phyloP scores from a whole-genome alignment of 2,888 invertebrate genomes.

The Cheilosia vulpina region DNA sequence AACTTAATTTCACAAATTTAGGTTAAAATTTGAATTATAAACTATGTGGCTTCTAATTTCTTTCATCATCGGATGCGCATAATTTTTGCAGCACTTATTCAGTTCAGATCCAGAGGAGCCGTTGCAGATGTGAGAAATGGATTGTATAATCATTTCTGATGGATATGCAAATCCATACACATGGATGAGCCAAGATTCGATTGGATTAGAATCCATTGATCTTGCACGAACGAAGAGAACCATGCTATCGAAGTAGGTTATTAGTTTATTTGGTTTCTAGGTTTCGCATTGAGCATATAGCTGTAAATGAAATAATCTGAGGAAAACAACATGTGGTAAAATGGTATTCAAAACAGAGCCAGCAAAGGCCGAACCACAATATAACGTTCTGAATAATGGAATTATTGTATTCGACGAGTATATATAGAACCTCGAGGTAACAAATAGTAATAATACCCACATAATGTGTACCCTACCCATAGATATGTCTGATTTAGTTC shows the following conservation, averaged over 20 bases:
- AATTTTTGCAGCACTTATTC: slow-evolving; percentile 40
- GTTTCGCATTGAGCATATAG: slow-evolving; percentile 52
- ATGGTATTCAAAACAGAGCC: slow-evolving; percentile 17
- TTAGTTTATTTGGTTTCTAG: slow-evolving; percentile 67
- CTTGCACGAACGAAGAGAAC: slow-evolving; percentile 59
- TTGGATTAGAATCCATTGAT: slow-evolving; percentile 59
- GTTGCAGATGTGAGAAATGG: slow-evolving; percentile 16
- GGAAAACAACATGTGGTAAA: slow-evolving; percentile 7
- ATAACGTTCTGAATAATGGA: slow-evolving; percentile 10
- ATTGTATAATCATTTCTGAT: slow-evolving; percentile 32
- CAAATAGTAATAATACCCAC: slow-evolving; percentile 5
- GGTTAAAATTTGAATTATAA: slow-evolving; percentile 52
- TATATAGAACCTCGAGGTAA: neutral
- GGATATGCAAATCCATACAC: slow-evolving; percentile 34
- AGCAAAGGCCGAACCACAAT: slow-evolving; percentile 11
- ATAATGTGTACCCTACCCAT: neutral
- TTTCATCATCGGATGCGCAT: slow-evolving; percentile 26
- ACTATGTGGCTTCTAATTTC: slow-evolving; percentile 5
- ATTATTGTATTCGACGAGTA: slow-evolving; percentile 11
- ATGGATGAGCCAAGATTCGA: slow-evolving; percentile 34
- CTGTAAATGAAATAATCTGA: slow-evolving; percentile 56
- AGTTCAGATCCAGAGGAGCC: neutral
- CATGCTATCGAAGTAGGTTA: slow-evolving; percentile 60
- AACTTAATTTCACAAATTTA: slow-evolving; percentile 6
- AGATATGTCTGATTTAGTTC: neutral